These are phyloP conservation scores for Agonopterix heracliana DNA, from an alignment of 2,888 invertebrate species.

Conservation along the genomic window DNA sequence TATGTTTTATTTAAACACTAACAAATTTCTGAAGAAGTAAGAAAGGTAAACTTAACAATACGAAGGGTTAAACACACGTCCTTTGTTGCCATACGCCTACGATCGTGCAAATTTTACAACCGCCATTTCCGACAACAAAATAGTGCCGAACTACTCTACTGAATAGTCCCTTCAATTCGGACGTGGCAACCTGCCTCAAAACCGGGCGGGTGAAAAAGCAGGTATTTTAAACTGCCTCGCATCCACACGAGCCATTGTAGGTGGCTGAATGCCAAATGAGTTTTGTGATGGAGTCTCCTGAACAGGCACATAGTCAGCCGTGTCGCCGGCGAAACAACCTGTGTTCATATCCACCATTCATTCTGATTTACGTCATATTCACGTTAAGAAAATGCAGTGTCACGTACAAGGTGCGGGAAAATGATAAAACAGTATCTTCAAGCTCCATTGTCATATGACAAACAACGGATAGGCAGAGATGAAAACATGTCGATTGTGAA, in stretches of 20 bases:
- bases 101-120: conserved; percentile 4
- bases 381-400: conserved; percentile 16
- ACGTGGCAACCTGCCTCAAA: conserved; percentile 39
- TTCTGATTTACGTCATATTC: conserved; percentile 18
- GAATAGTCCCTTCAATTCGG: conserved; percentile 34
- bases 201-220: conserved; percentile 36
- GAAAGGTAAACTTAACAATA: background rate
- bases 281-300: conserved; percentile 66
- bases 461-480: too few relatives aligned
- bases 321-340: conserved; percentile 14
- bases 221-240: conserved; percentile 64
- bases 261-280: conserved; percentile 75
- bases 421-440: too few relatives aligned
- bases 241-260: conserved; percentile 60
- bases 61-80: background rate
- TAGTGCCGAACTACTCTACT: conserved; percentile 3
- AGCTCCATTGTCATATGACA: too few relatives aligned
- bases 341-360: conserved; percentile 19
- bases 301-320: conserved; percentile 55
- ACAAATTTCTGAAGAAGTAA: background rate
- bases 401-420: background rate
- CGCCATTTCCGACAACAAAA: conserved; percentile 4
- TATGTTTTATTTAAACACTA: background rate
- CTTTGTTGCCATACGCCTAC: background rate
- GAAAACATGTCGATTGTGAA: too few relatives aligned